Base-by-base conservation (phyloP, 2,888 invertebrate genomes). In the Lasius fuliginosus region DNA sequence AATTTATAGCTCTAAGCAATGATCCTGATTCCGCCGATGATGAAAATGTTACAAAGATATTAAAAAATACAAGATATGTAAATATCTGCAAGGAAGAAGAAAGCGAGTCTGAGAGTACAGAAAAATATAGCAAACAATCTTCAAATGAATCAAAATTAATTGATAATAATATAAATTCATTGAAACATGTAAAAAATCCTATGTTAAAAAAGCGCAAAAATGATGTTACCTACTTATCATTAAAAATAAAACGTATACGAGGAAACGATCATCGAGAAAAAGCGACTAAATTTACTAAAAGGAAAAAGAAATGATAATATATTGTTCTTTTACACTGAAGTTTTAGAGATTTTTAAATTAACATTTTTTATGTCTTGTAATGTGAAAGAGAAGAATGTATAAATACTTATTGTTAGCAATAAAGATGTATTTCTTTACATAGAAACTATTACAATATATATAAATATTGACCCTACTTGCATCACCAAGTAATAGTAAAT, bases 241-340 rank as follows among this genome's bases (percentile, higher is more conserved):
- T 95, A 0, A 94, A 92, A 91, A 92, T 95, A 5, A 94, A 93
- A 88, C 90, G 94, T 58, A 69, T 94, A 23, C 92, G 91, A 82
- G 94, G 94, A 33, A 94, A 93, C 83, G 75, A 76, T 36, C 92
- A 92, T 85, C 91, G 95, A 69, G 65, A 85, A 9, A 95, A 94
- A 89, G 93, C 94, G 6, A 93, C 93, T 0, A 94, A 94, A 84
- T 15, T 60, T 18, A 27, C 76, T 1, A 89, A 92, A 84, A 84
- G 88, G 68, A 89, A 90, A 82, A 92, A 90, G 76, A 88, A 86
- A 23, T 75, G 2, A 65, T 65, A 62, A 27, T 62, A 36, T 76
- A 53, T 53, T 53, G n/a, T 53, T n/a, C 8, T 53, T 53, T 53
- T n/a, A n/a, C 8, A n/a, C 8, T 18, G 49, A 49, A 18, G 18